Evolutionary conservation across 37 sponge, comb jelly and placozoan genomes (phyloP), one percentile per base, ranked within the genome.

Genomic region (Agelas oroides): DNA sequence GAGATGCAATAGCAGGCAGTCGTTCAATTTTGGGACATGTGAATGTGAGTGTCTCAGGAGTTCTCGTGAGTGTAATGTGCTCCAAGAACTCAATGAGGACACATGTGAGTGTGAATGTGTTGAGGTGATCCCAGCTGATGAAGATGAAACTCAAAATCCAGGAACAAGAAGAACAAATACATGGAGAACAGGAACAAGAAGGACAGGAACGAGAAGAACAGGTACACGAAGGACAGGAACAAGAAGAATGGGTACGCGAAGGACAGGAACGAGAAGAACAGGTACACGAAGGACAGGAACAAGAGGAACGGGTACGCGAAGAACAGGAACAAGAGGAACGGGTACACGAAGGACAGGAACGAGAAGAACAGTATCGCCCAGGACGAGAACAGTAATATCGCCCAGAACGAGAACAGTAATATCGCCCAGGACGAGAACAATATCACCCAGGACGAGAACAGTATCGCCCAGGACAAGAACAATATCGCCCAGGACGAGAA

Each of bases 81-180:
- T 28, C 25, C 78, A 76, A 56, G 28, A 55, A 23, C 68, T 77
- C 31, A 77, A 77, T 65, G 40, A 41, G 20, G 33, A 37, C 2
- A 70, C 86, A 30, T 86, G 86, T 54, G 38, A 70, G 60, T 86
- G 63, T 61, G 25, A 61, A 23, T 25, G 27, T 13, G 5, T 13
- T 25, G 35, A 70, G 34, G 34, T 70, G 30, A 20, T 37, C 11
- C 71, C 35, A 70, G 34, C 38, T 23, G 34, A 70, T 23, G 30
- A 25, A 5, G 71, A 70, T 27, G 63, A 32, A 3, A 70, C 23
- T 23, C 39, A 5, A 21, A 70, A 5, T 30, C 30, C 30, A 25
- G 23, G 5, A 5, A 25, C 71, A 17, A 5, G 71, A 32, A 36
- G 36, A 8, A 5, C 34, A 70, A 14, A 20, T 17, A 31, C 28